Evolutionary conservation across 1,140 invertebrate genomes (phyloP).

Genomic region (Probaryconus sp.): DNA sequence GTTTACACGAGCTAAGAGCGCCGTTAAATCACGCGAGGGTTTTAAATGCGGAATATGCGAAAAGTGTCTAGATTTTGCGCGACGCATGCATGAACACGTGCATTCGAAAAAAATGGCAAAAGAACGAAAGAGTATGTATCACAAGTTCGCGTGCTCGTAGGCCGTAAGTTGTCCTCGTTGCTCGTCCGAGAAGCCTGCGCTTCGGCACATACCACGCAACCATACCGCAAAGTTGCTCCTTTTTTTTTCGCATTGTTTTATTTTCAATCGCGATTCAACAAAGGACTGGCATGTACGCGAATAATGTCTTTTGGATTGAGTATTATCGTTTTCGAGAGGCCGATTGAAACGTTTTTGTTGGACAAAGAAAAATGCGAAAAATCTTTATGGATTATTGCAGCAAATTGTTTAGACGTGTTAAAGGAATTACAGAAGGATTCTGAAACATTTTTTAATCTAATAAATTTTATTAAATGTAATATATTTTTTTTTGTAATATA

Average conservation of each 20-base stretch:
- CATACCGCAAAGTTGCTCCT: constrained; percentile 10
- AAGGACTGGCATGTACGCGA: neutral
- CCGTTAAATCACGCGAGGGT: neutral
- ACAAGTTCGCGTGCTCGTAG: constrained; percentile 56
- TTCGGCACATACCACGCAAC: constrained; percentile 24
- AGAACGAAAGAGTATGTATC: constrained; percentile 31
- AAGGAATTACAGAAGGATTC: no score
- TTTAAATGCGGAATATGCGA: neutral
- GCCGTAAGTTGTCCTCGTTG: constrained; percentile 58
- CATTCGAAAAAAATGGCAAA: neutral
- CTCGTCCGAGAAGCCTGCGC: constrained; percentile 14
- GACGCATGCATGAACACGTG: neutral
- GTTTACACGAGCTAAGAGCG: no score
- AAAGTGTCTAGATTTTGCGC: constrained; percentile 11
- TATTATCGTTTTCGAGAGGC: no score
- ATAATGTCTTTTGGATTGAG: neutral
- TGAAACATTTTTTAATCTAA: no score
- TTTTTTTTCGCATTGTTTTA: constrained; percentile 19
- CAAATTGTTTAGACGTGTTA: no score
- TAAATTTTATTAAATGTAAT: no score
- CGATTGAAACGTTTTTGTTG: no score
- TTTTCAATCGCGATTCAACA: constrained; percentile 2
- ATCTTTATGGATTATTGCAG: no score
- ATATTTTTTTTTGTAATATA: no score
- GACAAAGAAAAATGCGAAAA: no score